Evolutionary conservation across 2,888 invertebrate species (phyloP).

Genomic region (Carpatolechia fugitivella): DNA sequence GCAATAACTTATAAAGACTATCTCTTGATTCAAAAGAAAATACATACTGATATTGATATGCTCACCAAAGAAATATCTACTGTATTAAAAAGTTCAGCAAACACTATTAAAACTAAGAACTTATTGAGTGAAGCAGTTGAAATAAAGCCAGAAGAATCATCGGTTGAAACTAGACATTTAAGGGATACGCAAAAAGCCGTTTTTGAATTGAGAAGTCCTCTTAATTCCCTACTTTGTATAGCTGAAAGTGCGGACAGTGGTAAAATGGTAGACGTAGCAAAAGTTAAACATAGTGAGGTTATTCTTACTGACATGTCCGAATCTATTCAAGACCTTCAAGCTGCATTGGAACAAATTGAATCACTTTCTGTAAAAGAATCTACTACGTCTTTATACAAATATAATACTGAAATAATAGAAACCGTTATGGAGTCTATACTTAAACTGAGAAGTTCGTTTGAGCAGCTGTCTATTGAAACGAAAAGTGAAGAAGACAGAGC

Average conservation of each 20-base stretch:
- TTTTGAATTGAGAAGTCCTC: slow-evolving; percentile 58
- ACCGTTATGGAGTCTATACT: slow-evolving; percentile 81
- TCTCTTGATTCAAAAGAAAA: slow-evolving; percentile 58
- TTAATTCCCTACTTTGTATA: slow-evolving; percentile 56
- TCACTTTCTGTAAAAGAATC: slow-evolving; percentile 77
- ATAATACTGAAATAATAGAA: slow-evolving; percentile 82
- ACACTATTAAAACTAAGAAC: slow-evolving; percentile 71
- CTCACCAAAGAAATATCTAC: slow-evolving; percentile 72
- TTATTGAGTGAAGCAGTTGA: slow-evolving; percentile 56
- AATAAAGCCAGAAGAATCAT: slow-evolving; percentile 48
- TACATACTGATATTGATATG: slow-evolving; percentile 62
- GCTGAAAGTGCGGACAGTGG: slow-evolving; percentile 51
- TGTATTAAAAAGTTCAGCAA: slow-evolving; percentile 72
- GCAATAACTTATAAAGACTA: slow-evolving; percentile 64
- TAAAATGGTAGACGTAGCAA: slow-evolving; percentile 36
- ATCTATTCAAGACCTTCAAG: slow-evolving; percentile 72
- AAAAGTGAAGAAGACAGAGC: slow-evolving; percentile 42
- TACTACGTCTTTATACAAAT: slow-evolving; percentile 47
- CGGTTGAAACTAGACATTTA: slow-evolving; percentile 55
- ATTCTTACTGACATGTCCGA: slow-evolving; percentile 67
- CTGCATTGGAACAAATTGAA: slow-evolving; percentile 67
- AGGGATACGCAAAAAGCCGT: slow-evolving; percentile 65
- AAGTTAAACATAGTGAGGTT: slow-evolving; percentile 52
- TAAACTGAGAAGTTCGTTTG: slow-evolving; percentile 80
- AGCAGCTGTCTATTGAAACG: slow-evolving; percentile 56